A percentile compares a stretch with the other conserved stretches of the same genome.
These are phyloP conservation scores for Lordiphosa mommai DNA, from an alignment of 1,140 invertebrate genomes.

Conservation along the genomic window DNA sequence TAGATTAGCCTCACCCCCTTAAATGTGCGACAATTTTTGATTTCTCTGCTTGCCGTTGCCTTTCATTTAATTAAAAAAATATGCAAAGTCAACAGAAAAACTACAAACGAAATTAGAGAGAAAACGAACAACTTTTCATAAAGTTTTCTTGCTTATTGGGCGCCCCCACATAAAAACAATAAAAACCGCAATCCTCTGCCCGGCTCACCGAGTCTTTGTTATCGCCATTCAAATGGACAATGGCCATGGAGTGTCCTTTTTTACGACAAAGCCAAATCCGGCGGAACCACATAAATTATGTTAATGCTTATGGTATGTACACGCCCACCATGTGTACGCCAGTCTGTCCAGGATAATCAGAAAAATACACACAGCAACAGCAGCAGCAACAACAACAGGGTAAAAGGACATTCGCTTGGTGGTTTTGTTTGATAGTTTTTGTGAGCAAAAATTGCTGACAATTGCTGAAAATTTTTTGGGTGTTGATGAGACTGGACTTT, in stretches of 20 bases:
- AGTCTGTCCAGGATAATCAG: constrained; percentile 60
- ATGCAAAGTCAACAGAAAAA: constrained; percentile 77
- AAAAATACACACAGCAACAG: constrained; percentile 74
- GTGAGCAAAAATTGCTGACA: constrained; percentile 69
- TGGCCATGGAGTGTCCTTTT: constrained; percentile 63
- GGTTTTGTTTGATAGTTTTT: constrained; percentile 58
- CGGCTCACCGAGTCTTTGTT: constrained; percentile 52
- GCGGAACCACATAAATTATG: constrained; percentile 79
- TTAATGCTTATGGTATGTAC: constrained; percentile 74
- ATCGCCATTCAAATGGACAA: constrained; percentile 70
- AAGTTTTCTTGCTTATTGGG: constrained; percentile 54
- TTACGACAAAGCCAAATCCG: constrained; percentile 75
- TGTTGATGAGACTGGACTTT: constrained; percentile 22
- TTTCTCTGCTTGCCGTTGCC: constrained; percentile 24
- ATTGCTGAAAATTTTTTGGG: constrained; percentile 62
- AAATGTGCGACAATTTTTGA: constrained; percentile 40
- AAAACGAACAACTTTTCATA: constrained; percentile 59
- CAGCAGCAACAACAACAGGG: too few relatives aligned
- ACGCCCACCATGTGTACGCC: constrained; percentile 67
- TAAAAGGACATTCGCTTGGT: constrained; percentile 66
- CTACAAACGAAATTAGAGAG: constrained; percentile 59
- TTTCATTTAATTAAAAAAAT: constrained; percentile 78
- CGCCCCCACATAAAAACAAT: constrained; percentile 78
- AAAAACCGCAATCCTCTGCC: constrained; percentile 66
- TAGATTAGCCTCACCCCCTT: constrained; percentile 51